phyloP scores from a whole-genome alignment of 2,888 invertebrate species.

The Lasioglossum lativentre region DNA sequence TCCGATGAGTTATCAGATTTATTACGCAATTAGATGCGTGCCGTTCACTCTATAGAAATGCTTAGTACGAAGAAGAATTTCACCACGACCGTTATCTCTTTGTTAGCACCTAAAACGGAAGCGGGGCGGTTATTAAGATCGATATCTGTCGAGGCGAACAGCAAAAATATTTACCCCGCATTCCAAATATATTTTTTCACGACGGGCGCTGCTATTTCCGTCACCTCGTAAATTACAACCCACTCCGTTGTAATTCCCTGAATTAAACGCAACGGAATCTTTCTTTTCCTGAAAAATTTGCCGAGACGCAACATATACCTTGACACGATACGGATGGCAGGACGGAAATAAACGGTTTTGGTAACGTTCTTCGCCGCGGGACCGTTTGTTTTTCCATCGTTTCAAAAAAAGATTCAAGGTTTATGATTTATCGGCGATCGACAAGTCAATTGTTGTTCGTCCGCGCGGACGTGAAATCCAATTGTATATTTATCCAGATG shows the following conservation, averaged over 20 bases:
- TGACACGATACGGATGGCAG: background rate
- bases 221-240: conserved; percentile 2
- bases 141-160: background rate
- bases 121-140: background rate
- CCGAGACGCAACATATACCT: background rate
- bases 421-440: conserved; percentile 28
- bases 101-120: conserved; percentile 3
- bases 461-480: conserved; percentile 32
- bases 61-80: background rate
- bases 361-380: background rate
- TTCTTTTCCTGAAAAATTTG: conserved; percentile 2
- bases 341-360: conserved; percentile 5
- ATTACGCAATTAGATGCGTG: background rate
- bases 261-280: background rate
- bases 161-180: background rate
- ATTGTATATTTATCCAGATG: conserved; percentile 58
- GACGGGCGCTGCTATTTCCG: background rate
- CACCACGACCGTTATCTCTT: background rate
- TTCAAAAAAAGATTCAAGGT: background rate
- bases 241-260: background rate
- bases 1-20: background rate
- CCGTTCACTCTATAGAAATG: background rate
- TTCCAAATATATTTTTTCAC: background rate
- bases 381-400: conserved; percentile 5
- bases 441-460: conserved; percentile 30